Conservation (phyloP, 2,113 vertebrate species). For the Platycercus adscitus region DNA sequence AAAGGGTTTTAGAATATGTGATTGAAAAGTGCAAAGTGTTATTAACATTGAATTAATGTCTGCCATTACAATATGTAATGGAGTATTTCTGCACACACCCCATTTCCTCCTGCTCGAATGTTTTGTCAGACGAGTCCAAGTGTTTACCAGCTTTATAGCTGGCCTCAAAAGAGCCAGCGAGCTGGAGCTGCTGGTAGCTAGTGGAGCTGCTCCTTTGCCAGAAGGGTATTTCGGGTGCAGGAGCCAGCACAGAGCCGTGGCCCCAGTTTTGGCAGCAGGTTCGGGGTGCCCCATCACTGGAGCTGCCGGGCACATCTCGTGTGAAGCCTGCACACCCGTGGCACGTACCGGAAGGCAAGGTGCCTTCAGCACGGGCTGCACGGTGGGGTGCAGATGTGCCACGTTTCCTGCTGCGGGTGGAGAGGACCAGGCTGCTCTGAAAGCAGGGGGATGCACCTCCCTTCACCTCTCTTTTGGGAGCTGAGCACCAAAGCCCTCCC, state of each 20-base stretch:
- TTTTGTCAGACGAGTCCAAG: slow-evolving; percentile 50
- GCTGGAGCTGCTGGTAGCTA: neutral
- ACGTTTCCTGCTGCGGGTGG: neutral
- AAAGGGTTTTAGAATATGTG: slow-evolving; percentile 55
- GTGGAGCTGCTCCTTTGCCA: neutral
- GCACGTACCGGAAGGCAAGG: neutral
- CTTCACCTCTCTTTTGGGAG: neutral
- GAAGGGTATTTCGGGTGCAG: neutral
- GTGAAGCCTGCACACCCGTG: neutral
- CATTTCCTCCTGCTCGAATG: slow-evolving; percentile 33
- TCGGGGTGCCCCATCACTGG: accelerated
- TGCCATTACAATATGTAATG: slow-evolving; percentile 65
- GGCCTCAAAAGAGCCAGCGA: neutral
- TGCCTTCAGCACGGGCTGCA: neutral
- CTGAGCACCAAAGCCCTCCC: neutral
- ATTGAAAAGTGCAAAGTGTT: slow-evolving; percentile 65
- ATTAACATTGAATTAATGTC: slow-evolving; percentile 67
- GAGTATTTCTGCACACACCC: slow-evolving; percentile 51
- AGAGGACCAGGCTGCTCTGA: neutral
- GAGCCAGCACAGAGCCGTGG: neutral
- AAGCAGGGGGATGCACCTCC: neutral
- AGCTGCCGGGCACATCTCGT: neutral
- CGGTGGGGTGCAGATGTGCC: neutral
- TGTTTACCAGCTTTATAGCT: slow-evolving; percentile 35
- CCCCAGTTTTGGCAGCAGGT: neutral